A percentile compares a stretch with the other conserved stretches of the same genome.
Evolutionary conservation across 2,888 invertebrate species (phyloP).

Genomic region (Molanna angustata): DNA sequence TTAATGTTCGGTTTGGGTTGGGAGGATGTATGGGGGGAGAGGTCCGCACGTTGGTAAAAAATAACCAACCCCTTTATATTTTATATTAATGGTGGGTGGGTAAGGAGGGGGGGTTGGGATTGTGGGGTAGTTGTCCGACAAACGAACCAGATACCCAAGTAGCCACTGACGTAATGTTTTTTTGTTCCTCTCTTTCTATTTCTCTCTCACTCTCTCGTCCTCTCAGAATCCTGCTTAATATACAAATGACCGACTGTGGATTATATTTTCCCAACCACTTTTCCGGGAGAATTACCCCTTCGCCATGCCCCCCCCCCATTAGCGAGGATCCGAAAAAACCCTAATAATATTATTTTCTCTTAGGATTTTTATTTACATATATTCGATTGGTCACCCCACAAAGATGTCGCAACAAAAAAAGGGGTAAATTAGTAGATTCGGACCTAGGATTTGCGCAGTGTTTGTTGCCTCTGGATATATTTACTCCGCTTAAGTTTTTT

Average conservation of each 20-base stretch:
- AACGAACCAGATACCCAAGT: conserved; percentile 15
- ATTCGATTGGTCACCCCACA: conserved; percentile 16
- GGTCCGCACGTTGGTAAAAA: conserved; percentile 14
- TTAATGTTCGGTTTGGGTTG: conserved; percentile 12
- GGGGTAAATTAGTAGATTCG: conserved; percentile 18
- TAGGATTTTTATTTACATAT: conserved; percentile 20
- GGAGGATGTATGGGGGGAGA: no score
- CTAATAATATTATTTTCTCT: conserved; percentile 10
- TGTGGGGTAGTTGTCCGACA: conserved; percentile 8
- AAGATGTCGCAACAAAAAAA: conserved; percentile 14
- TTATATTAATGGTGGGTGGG: neutral
- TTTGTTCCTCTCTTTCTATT: no score
- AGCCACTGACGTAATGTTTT: conserved; percentile 15
- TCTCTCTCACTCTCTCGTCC: conserved; percentile 4
- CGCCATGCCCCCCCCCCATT: conserved; percentile 16
- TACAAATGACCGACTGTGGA: conserved; percentile 28
- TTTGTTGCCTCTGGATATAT: no score
- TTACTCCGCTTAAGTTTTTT: no score
- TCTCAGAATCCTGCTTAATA: conserved; percentile 17
- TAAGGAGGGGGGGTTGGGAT: no score
- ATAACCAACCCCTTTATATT: conserved; percentile 13
- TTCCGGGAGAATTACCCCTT: conserved; percentile 19
- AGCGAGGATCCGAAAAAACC: conserved; percentile 5
- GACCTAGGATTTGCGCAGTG: no score
- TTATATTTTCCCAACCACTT: conserved; percentile 30